phyloP scores from a whole-genome alignment of 2,797 vertebrate species.

The Syngnathus rostellatus region DNA sequence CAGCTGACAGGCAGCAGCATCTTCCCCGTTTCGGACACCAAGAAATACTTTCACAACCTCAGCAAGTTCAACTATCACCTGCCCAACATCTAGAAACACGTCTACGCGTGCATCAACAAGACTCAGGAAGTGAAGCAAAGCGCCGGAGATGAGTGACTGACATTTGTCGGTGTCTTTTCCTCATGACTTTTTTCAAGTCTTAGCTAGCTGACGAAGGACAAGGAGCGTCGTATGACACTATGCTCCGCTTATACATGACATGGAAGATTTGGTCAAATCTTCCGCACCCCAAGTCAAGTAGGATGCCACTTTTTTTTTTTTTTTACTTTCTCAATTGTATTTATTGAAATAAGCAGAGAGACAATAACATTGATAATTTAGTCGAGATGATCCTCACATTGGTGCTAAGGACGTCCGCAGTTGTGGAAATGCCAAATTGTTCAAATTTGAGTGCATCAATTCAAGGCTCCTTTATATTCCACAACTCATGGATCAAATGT shows the following conservation, averaged over 20 bases:
- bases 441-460: neutral
- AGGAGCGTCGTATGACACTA: conserved; percentile 23
- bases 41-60: conserved; percentile 77
- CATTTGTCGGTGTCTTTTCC: neutral
- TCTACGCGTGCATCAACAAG: neutral
- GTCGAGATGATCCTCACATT: neutral
- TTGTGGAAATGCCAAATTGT: conserved; percentile 64
- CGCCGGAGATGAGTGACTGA: neutral
- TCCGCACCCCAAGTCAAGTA: conserved; percentile 31
- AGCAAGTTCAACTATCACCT: conserved; percentile 83
- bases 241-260: conserved; percentile 46
- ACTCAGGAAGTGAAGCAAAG: conserved; percentile 28
- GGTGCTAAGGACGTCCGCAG: neutral
- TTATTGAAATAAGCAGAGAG: conserved; percentile 39
- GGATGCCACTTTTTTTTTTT: conserved; percentile 13
- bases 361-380: neutral
- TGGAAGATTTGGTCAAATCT: conserved; percentile 64
- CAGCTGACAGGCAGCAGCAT: conserved; percentile 79
- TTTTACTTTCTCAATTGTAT: conserved; percentile 26
- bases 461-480: neutral
- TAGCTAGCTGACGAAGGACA: conserved; percentile 29
- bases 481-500: neutral
- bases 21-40: conserved; percentile 82
- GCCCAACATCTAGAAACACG: conserved; percentile 78
- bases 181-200: neutral